Conservation (phyloP, 2,113 vertebrate genomes). For the Muscicapa adusta region DNA sequence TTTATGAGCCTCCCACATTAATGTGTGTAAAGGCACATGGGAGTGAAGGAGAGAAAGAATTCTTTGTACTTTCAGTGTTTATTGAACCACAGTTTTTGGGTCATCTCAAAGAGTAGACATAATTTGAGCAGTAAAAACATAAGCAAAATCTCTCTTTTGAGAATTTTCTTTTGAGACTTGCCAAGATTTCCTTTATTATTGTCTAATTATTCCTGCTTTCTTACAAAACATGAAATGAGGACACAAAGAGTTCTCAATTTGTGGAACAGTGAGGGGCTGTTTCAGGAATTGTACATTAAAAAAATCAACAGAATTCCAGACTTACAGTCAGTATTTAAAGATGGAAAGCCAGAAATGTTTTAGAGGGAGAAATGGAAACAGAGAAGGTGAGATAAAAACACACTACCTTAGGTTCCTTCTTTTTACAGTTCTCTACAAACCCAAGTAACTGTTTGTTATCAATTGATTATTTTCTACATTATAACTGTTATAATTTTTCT, state of each 20-base stretch:
- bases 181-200: neutral
- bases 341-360: neutral
- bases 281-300: neutral
- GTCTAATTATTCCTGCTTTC: neutral
- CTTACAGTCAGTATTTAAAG: neutral
- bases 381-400: neutral
- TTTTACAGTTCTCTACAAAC: neutral
- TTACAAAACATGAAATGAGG: neutral
- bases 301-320: neutral
- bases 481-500: neutral
- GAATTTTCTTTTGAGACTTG: neutral
- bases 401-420: neutral
- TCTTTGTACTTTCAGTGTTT: neutral
- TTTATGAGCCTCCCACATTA: neutral
- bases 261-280: neutral
- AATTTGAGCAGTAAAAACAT: neutral
- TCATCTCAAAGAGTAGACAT: neutral
- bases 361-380: neutral
- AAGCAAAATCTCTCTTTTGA: neutral
- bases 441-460: neutral
- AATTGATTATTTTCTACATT: rapidly evolving
- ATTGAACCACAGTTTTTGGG: neutral
- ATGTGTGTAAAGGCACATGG: neutral
- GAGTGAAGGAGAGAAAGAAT: neutral
- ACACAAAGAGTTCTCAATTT: neutral